A percentile compares a stretch with the other conserved stretches of the same genome.
phyloP scores from a whole-genome alignment of 2,888 invertebrate species.

The Pyralis farinalis region DNA sequence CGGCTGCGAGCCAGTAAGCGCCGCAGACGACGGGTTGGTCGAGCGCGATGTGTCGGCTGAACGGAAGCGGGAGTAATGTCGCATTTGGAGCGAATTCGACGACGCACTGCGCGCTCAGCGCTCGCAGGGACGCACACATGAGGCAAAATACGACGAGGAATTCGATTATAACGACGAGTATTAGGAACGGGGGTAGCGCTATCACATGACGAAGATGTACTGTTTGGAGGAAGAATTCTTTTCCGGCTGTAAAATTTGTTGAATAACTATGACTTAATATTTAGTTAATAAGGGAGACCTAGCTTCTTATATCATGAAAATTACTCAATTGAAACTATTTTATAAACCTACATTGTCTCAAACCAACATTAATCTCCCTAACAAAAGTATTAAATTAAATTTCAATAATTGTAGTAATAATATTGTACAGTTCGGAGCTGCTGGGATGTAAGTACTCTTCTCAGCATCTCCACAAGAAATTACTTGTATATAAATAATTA shows the following conservation, averaged over 20 bases:
- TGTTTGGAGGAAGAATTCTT: conserved; percentile 49
- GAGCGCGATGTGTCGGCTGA: conserved; percentile 30
- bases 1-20: conserved; percentile 54
- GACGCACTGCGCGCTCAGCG: conserved; percentile 44
- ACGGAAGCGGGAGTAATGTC: conserved; percentile 16
- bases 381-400: no score
- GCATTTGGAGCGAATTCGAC: conserved; percentile 29
- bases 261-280: conserved; percentile 11
- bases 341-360: no score
- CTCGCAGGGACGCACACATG: conserved; percentile 38
- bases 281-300: background rate
- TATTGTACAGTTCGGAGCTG: no score
- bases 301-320: no score
- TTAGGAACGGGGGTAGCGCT: conserved; percentile 50
- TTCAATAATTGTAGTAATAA: no score
- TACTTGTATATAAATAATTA: no score
- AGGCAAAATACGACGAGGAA: conserved; percentile 42
- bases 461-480: no score
- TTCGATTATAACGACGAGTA: conserved; percentile 29
- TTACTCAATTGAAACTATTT: no score
- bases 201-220: conserved; percentile 61
- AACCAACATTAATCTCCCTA: no score
- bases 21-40: conserved; percentile 39
- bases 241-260: conserved; percentile 61
- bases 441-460: no score